These are phyloP conservation scores for Oenanthe melanoleuca DNA, from an alignment of 2,113 vertebrate genomes.

Conservation along the genomic window DNA sequence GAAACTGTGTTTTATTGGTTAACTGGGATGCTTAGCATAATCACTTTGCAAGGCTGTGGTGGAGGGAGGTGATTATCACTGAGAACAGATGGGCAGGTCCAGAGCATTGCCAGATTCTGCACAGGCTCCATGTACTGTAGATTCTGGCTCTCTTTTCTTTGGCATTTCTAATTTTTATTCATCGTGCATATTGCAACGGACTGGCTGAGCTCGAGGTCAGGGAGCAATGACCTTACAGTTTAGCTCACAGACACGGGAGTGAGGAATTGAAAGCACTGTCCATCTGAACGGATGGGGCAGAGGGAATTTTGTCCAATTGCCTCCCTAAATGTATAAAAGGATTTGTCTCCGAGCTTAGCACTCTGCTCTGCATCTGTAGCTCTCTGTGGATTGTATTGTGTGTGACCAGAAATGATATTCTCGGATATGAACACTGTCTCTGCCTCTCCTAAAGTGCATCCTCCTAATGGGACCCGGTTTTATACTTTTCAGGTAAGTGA, in stretches of 20 bases:
- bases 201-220: slow-evolving; percentile 54
- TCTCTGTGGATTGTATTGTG: slow-evolving; percentile 82
- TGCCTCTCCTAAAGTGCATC: slow-evolving; percentile 95
- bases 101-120: slow-evolving; percentile 81
- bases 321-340: slow-evolving; percentile 73
- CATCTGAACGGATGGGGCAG: slow-evolving; percentile 73
- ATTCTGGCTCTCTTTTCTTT: slow-evolving; percentile 66
- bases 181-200: slow-evolving; percentile 26
- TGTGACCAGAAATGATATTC: slow-evolving; percentile 94
- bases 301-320: slow-evolving; percentile 70
- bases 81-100: slow-evolving; percentile 88
- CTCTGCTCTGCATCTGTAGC: slow-evolving; percentile 69
- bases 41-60: slow-evolving; percentile 86
- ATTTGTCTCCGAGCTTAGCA: slow-evolving; percentile 76
- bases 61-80: slow-evolving; percentile 89
- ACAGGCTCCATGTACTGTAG: slow-evolving; percentile 72
- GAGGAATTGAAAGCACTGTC: slow-evolving; percentile 57
- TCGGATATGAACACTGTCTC: slow-evolving; percentile 94
- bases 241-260: slow-evolving; percentile 63
- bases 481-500: slow-evolving; percentile 97
- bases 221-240: slow-evolving; percentile 61
- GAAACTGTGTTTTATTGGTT: slow-evolving; percentile 83
- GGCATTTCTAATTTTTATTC: slow-evolving; percentile 51
- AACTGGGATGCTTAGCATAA: slow-evolving; percentile 86
- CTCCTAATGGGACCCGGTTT: slow-evolving; percentile 95